Evolutionary conservation across 2,113 vertebrate genomes (phyloP).

Genomic region (Megaceryle torquata): DNA sequence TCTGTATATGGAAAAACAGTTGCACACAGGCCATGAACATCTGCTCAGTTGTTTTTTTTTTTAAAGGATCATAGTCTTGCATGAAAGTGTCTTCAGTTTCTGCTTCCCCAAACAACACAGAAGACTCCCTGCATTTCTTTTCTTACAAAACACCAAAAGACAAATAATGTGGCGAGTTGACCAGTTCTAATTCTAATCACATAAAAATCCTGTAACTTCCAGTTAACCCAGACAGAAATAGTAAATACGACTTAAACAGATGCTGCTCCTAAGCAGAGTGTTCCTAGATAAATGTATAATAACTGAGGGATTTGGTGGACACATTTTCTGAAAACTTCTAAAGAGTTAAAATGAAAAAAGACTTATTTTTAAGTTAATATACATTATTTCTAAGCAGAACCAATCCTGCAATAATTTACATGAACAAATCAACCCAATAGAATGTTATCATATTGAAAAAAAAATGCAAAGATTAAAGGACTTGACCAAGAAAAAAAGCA

Average conservation of each 20-base stretch:
- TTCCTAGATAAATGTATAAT: neutral
- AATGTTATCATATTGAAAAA: neutral
- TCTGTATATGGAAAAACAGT: slow-evolving; percentile 6
- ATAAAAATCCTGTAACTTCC: neutral
- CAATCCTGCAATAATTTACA: neutral
- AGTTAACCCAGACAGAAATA: neutral
- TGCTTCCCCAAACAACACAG: neutral
- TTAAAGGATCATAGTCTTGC: neutral
- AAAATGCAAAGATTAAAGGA: neutral
- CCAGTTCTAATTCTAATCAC: neutral
- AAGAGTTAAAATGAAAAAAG: neutral
- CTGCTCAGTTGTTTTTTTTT: neutral
- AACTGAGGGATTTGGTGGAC: neutral
- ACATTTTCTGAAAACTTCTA: neutral
- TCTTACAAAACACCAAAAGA: neutral
- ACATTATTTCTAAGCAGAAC: neutral
- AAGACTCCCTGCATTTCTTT: neutral
- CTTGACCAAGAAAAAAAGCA: neutral
- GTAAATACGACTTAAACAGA: neutral
- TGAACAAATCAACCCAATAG: neutral
- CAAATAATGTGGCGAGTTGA: neutral
- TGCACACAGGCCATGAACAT: slow-evolving; percentile 8
- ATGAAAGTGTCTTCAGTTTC: neutral
- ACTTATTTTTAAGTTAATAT: neutral
- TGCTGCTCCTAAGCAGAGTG: neutral